Base-by-base conservation (phyloP, 2,888 invertebrate species). In the Aromia moschata region DNA sequence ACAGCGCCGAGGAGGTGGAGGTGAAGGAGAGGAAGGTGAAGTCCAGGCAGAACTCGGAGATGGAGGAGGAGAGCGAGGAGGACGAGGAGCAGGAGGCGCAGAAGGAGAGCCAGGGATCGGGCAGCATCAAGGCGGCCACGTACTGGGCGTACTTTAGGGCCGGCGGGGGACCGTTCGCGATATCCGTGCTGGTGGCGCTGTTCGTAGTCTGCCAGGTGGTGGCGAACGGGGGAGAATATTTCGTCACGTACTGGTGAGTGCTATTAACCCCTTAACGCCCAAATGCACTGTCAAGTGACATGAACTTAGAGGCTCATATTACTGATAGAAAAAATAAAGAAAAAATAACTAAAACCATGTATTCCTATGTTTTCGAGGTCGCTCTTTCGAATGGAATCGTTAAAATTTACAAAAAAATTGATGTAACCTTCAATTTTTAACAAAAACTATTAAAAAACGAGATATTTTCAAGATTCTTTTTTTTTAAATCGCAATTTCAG, bases 161-260 rank as follows among this genome's bases (percentile, higher is more conserved):
- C 1, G 87, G 87, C 5, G 84, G 85, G 0, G 83, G 82, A 67
- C 77, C 80, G 31, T 80, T 79, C 31, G 68, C 81, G 2, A 77
- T 84, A 1, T 61, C 80, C 1, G 65, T 82, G 0, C 70, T 87
- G 41, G 62, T 84, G 1, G 58, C 83, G 0, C 70, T 84, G 4
- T 86, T 85, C 66, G 5, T 88, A 1, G 10, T 85, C 10, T 83
- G 89, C 0, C 88, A 90, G 67, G 73, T 79, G 0, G 74, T 84
- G n/a, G 88, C 85, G 1, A 90, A 87, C 58, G 79, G 83, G 0
- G 86, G 86, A 0, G 92, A 92, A 75, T 90, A 85, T 71, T 92
- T 87, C 84, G 83, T 91, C 52, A 86, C 88, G 62, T 87, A 83
- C 73, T 90, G 89, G 89, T 88, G 74, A 81, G 82, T 72, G 30